Evolutionary conservation across 2,888 invertebrate genomes (phyloP).

Genomic region (Resseliella maxima): DNA sequence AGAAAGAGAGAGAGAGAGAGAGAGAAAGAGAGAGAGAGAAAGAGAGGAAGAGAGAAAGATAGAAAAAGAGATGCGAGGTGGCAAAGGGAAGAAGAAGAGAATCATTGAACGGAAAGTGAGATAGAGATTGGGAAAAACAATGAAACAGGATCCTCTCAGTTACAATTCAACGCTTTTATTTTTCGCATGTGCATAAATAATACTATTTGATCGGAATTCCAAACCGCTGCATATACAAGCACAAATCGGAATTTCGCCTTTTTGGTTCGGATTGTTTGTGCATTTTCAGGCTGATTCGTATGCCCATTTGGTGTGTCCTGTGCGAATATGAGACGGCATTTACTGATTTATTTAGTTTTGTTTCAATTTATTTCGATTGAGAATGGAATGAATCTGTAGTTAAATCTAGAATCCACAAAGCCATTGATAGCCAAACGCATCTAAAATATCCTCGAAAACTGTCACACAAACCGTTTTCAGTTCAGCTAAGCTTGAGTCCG

Average conservation of each 20-base stretch:
- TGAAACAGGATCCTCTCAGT: background rate
- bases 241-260: constrained; percentile 15
- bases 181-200: constrained; percentile 22
- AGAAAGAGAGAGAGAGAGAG: background rate
- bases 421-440: too few species aligned
- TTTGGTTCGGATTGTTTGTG: background rate
- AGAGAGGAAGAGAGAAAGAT: background rate
- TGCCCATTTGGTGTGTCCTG: constrained; percentile 7
- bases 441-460: too few species aligned
- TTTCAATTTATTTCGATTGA: background rate
- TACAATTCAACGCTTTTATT: constrained; percentile 22
- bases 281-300: background rate
- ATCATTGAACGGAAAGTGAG: too few species aligned
- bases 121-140: background rate
- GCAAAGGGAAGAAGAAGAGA: too few species aligned
- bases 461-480: too few species aligned
- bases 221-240: constrained; percentile 29
- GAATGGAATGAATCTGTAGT: background rate
- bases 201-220: constrained; percentile 34
- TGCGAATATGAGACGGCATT: constrained; percentile 8
- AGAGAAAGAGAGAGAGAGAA: background rate
- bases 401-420: background rate
- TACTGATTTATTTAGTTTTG: constrained; percentile 16
- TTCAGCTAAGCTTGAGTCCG: too few species aligned
- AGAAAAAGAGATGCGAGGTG: too few species aligned